phyloP scores from a whole-genome alignment of 2,797 vertebrate species.

The Micrastur ruficollis region DNA sequence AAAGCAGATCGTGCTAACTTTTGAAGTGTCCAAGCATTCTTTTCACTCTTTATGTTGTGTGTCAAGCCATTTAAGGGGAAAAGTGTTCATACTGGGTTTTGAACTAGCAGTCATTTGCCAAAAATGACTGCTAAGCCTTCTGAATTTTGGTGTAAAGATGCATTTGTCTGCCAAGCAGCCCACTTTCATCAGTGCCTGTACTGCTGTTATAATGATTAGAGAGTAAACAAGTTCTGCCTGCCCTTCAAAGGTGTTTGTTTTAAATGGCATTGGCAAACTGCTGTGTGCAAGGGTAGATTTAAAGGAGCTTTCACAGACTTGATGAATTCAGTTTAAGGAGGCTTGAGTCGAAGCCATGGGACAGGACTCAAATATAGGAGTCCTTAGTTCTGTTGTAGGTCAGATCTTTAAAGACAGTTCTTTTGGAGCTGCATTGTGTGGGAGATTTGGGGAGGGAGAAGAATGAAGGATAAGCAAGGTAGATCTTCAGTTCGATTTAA shows the following conservation, averaged over 20 bases:
- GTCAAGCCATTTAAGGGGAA: slow-evolving; percentile 33
- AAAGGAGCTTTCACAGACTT: neutral
- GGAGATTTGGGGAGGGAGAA: neutral
- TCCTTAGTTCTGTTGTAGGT: neutral
- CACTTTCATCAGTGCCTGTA: neutral
- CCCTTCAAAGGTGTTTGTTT: neutral
- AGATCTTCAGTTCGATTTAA: neutral
- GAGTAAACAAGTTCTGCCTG: neutral
- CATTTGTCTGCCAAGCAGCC: neutral
- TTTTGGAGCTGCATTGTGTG: neutral
- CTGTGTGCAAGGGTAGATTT: neutral
- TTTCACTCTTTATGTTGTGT: neutral
- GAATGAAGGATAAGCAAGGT: neutral
- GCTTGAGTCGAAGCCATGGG: neutral
- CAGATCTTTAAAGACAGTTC: neutral
- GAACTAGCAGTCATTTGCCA: neutral
- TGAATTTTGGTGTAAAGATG: neutral
- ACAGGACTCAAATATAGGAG: neutral
- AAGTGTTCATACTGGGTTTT: neutral
- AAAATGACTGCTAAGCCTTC: neutral
- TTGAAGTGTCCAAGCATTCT: neutral
- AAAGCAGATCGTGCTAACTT: neutral
- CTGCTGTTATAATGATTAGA: neutral
- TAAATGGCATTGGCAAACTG: neutral
- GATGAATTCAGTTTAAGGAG: neutral